Evolutionary conservation across 2,797 vertebrate genomes (phyloP).

Genomic region (Coluber constrictor): DNA sequence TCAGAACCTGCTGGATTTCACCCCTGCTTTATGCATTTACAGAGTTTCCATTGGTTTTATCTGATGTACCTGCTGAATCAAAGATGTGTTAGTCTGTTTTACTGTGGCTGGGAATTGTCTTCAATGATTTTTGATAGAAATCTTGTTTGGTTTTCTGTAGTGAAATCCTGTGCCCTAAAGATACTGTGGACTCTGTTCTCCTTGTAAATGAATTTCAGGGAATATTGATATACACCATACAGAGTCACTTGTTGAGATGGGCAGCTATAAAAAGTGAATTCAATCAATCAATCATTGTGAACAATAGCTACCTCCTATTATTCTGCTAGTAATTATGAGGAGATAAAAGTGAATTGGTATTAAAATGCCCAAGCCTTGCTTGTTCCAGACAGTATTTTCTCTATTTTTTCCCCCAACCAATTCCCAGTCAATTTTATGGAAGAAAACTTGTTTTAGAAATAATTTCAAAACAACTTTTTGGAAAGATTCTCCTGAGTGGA

Average conservation of each 20-base stretch:
- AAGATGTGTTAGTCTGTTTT: background rate
- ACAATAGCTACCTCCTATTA: background rate
- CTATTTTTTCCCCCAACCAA: background rate
- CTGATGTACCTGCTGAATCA: background rate
- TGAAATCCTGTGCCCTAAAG: background rate
- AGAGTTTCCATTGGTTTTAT: background rate
- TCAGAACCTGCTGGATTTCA: too few relatives aligned
- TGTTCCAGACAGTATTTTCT: background rate
- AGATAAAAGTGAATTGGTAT: background rate
- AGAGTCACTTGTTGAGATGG: too few relatives aligned
- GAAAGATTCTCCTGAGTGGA: background rate
- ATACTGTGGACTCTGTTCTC: background rate
- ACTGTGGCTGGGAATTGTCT: background rate
- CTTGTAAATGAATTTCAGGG: background rate
- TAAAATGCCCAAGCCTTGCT: background rate
- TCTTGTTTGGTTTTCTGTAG: background rate
- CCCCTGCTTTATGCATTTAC: background rate
- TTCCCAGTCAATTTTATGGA: background rate
- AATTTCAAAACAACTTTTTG: background rate
- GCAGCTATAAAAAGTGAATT: too few relatives aligned
- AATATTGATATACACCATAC: too few relatives aligned
- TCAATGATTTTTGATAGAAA: background rate
- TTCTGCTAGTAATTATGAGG: background rate
- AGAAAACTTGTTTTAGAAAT: background rate
- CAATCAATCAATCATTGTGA: background rate